Evolutionary conservation across 23 tunicate genomes (phyloP), one percentile per base, ranked within the genome.

Genomic region (Styela clava): DNA sequence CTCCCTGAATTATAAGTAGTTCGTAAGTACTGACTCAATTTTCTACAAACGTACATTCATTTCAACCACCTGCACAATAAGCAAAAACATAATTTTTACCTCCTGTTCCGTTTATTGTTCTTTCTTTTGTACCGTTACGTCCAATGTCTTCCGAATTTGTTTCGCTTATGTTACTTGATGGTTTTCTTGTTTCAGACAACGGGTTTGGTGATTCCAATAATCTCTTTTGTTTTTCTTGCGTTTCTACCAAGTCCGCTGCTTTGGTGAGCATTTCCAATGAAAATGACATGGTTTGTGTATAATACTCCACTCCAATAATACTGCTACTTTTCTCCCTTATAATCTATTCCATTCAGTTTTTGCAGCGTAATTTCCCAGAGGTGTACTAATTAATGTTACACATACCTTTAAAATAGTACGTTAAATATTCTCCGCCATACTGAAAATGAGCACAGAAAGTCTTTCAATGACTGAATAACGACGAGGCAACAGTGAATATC

Each of bases 191-290:
- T 44, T 44, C 56, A 44, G 56, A 7, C 12, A 12, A 44, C 12
- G 56, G 56, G 12, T 12, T 44, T 7, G 56, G 56, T 12, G 56
- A 44, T 44, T 44, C 56, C 56, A 44, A 5, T 12, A 44, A 44
- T 12, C 56, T 7, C 56, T 44, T 44, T 44, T 44, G 56, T 44
- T 44, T 44, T 44, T 44, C 56, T 71, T 71, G 32, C 5, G 77
- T 28, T 71, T 71, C 77, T 16, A 71, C 77, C 5, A 71, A 34
- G 77, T 71, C 77, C 5, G 77, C 77, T 26, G 77, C 77, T 30
- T 71, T 34, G 77, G 77, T 71, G 3, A 71, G 29, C 77, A 71
- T 71, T 71, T 30, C 77, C 77, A 71, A 35, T 71, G 32, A 28
- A 34, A 34, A 71, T 35, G 34, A 28, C 37, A 33, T 71, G 77